Evolutionary conservation across 1,140 invertebrate genomes (phyloP).

Genomic region (Tetramorium alpestre): DNA sequence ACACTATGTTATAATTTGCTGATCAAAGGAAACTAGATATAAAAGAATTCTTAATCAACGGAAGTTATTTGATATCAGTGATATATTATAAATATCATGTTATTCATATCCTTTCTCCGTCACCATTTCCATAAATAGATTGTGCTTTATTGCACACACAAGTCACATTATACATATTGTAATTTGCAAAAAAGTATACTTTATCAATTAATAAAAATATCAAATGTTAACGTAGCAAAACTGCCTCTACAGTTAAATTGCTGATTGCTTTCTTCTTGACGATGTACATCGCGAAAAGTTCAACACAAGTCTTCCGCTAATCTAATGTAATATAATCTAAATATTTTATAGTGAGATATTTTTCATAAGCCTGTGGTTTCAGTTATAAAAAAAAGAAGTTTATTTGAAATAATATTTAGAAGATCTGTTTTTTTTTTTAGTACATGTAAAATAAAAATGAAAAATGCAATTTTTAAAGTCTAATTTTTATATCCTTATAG

Average conservation of each 20-base stretch:
- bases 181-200: background rate
- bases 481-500: background rate
- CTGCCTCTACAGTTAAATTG: background rate
- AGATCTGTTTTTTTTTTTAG: background rate
- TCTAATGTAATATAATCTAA: too few relatives aligned
- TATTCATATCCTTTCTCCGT: background rate
- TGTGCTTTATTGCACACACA: background rate
- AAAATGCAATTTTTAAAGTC: background rate
- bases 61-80: background rate
- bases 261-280: background rate
- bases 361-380: background rate
- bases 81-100: background rate
- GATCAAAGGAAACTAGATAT: background rate
- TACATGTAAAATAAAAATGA: background rate
- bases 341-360: background rate
- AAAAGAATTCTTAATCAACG: background rate
- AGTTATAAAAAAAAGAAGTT: background rate
- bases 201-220: background rate
- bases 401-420: background rate
- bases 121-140: background rate
- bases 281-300: too few relatives aligned
- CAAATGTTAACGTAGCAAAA: background rate
- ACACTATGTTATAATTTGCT: background rate
- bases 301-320: too few relatives aligned
- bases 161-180: background rate